Conservation (phyloP, 2,797 vertebrate genomes). For the Gila robusta region DNA sequence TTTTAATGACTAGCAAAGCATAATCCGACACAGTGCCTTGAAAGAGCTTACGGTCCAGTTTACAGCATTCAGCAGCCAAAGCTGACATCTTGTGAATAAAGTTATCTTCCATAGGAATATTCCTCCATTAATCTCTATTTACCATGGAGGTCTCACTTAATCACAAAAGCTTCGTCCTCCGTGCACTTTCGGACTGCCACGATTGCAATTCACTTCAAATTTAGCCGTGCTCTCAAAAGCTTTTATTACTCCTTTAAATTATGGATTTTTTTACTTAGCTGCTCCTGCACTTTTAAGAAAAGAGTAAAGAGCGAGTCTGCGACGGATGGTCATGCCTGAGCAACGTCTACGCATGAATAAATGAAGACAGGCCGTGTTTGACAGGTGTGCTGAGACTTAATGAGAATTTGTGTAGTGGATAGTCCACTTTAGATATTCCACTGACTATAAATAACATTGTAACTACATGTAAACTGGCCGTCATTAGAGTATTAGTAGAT, state of each 20-base stretch:
- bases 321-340: slow-evolving; percentile 5
- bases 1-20: slow-evolving; percentile 62
- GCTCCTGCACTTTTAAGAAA: slow-evolving; percentile 13
- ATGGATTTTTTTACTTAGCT: slow-evolving; percentile 25
- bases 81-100: slow-evolving; percentile 56
- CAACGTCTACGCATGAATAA: not conserved
- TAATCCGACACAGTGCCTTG: slow-evolving; percentile 60
- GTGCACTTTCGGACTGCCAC: slow-evolving; percentile 12
- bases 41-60: slow-evolving; percentile 60
- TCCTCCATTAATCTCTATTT: slow-evolving; percentile 60
- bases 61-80: slow-evolving; percentile 56
- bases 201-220: slow-evolving; percentile 32
- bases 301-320: not conserved
- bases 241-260: slow-evolving; percentile 36
- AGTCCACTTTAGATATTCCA: not conserved
- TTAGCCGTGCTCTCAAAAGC: slow-evolving; percentile 20
- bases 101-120: slow-evolving; percentile 56
- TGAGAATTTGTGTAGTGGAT: not conserved
- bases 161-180: slow-evolving; percentile 11
- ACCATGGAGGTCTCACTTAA: slow-evolving; percentile 46
- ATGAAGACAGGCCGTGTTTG: slow-evolving; percentile 8
- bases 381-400: slow-evolving; percentile 14
- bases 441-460: not conserved
- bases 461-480: not conserved
- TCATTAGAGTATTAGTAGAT: not conserved